Evolutionary conservation across 2,113 vertebrate genomes (phyloP).

Genomic region (Microtus richardsoni): DNA sequence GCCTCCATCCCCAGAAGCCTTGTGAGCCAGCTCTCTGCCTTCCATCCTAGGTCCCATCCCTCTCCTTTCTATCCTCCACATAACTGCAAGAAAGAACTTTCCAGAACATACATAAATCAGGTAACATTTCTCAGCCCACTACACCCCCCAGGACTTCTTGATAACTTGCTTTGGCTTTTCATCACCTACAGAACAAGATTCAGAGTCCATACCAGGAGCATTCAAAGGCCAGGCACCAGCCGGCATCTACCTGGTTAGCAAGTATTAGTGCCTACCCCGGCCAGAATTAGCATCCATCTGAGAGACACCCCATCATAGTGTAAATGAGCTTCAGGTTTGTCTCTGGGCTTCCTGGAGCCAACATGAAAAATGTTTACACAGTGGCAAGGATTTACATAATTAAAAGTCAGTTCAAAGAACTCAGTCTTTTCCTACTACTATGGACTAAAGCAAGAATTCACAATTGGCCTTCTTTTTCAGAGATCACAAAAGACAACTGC

Average conservation of each 20-base stretch:
- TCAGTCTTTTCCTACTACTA: background rate
- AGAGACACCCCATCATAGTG: background rate
- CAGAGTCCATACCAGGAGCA: background rate
- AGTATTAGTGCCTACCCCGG: background rate
- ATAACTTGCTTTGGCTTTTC: background rate
- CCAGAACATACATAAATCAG: background rate
- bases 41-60: background rate
- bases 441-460: background rate
- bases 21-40: background rate
- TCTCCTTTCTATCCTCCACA: background rate
- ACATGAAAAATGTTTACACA: background rate
- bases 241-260: background rate
- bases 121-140: background rate
- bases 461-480: slow-evolving; percentile 84
- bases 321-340: background rate
- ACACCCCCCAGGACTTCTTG: background rate
- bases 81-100: background rate
- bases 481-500: slow-evolving; percentile 88
- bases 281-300: background rate
- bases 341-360: background rate
- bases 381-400: background rate
- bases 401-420: background rate
- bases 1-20: background rate
- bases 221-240: background rate
- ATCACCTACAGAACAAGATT: background rate